These are phyloP conservation scores for Leptogaster cylindrica DNA, from an alignment of 2,888 invertebrate genomes.

Conservation along the genomic window DNA sequence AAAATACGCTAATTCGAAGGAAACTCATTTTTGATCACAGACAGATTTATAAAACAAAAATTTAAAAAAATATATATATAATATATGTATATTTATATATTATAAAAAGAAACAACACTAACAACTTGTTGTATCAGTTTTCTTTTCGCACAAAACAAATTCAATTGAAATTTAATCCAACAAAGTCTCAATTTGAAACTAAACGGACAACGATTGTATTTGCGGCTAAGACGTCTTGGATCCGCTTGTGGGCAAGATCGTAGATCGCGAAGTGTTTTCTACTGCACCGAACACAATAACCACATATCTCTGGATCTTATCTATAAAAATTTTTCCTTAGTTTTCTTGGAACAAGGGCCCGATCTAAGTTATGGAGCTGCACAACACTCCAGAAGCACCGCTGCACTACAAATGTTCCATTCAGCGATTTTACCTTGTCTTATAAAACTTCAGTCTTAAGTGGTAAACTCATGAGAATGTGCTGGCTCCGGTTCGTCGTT, in stretches of 20 bases:
- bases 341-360: constrained; percentile 23
- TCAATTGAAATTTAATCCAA: neutral
- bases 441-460: constrained; percentile 58
- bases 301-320: constrained; percentile 31
- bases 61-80: neutral
- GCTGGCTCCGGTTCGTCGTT: constrained; percentile 22
- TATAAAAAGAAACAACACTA: constrained; percentile 9
- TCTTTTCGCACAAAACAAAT: constrained; percentile 1
- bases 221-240: constrained; percentile 2
- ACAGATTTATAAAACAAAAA: constrained; percentile 5
- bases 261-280: constrained; percentile 22
- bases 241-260: constrained; percentile 5
- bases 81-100: too few species aligned
- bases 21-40: constrained; percentile 41
- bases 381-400: constrained; percentile 59
- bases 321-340: constrained; percentile 23
- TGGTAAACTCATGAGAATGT: constrained; percentile 28
- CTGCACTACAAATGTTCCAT: constrained; percentile 62
- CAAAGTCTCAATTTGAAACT: constrained; percentile 26
- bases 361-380: constrained; percentile 44
- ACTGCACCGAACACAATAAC: constrained; percentile 29
- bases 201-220: constrained; percentile 18
- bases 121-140: neutral
- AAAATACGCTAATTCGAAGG: constrained; percentile 34
- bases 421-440: constrained; percentile 60